These are phyloP conservation scores for Carollia perspicillata DNA, from an alignment of 2,113 vertebrate species.

Conservation along the genomic window DNA sequence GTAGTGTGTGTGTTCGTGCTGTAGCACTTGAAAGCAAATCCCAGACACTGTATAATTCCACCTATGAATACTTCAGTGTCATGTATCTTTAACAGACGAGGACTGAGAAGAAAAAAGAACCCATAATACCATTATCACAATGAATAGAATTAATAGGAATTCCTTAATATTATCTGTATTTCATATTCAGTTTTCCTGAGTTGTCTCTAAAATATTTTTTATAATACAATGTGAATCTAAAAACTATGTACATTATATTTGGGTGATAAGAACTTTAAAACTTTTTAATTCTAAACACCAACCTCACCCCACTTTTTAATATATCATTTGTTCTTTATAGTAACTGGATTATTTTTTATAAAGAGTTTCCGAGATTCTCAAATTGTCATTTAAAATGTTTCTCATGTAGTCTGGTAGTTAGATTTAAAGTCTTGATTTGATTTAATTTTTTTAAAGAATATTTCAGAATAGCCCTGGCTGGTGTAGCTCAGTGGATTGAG, in stretches of 20 bases:
- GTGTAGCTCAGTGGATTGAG: no score
- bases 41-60: neutral
- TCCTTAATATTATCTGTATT: slow-evolving; percentile 9
- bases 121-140: neutral
- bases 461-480: neutral
- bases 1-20: neutral
- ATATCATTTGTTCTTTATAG: slow-evolving; percentile 3
- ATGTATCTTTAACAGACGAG: neutral
- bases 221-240: neutral
- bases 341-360: slow-evolving; percentile 2
- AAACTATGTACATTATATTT: neutral
- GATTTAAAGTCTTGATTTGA: neutral
- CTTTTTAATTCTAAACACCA: neutral
- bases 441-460: neutral
- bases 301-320: neutral
- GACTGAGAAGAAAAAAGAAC: neutral
- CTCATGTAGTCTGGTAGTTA: neutral
- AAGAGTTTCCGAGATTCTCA: neutral
- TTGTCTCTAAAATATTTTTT: slow-evolving; percentile 15
- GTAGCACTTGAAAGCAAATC: neutral
- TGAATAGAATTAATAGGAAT: neutral
- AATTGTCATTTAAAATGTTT: neutral
- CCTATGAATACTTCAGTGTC: neutral
- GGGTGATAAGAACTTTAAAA: neutral
- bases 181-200: neutral